Conservation (phyloP, 2,888 invertebrate species). For the Machimus atricapillus region DNA sequence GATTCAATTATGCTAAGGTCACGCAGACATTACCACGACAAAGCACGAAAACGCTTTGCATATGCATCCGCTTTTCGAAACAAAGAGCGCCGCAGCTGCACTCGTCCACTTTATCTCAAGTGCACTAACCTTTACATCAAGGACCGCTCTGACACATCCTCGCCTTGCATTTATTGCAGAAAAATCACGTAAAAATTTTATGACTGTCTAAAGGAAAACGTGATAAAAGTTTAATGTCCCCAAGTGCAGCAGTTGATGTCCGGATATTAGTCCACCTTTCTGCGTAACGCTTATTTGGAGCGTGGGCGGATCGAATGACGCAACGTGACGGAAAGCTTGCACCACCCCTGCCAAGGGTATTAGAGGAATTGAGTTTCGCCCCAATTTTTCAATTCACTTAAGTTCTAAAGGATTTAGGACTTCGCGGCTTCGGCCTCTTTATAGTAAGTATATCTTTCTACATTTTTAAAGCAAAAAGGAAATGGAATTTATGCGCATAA, state of each 20-base stretch:
- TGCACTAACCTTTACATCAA: conserved; percentile 18
- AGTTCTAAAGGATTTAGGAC: background rate
- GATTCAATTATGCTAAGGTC: conserved; percentile 24
- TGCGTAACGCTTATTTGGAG: background rate
- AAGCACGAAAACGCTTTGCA: conserved; percentile 4
- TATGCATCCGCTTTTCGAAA: background rate
- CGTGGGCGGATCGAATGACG: background rate
- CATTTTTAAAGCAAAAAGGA: background rate
- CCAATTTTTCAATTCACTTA: conserved; percentile 1
- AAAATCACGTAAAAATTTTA: conserved; percentile 48
- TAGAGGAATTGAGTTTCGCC: background rate
- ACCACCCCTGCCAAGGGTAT: background rate
- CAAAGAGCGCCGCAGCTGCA: background rate
- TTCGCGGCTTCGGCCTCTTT: background rate
- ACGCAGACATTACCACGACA: conserved; percentile 3
- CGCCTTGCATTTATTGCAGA: background rate
- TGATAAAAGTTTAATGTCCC: conserved; percentile 47
- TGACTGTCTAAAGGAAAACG: conserved; percentile 46
- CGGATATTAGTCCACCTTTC: background rate
- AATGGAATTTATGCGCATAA: conserved; percentile 23
- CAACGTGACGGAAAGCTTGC: background rate
- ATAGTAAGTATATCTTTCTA: background rate
- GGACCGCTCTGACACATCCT: background rate
- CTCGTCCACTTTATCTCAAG: conserved; percentile 9
- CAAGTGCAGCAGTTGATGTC: conserved; percentile 18